These are phyloP conservation scores for Mesocricetus auratus DNA, from an alignment of 2,113 vertebrate genomes.

Conservation along the genomic window DNA sequence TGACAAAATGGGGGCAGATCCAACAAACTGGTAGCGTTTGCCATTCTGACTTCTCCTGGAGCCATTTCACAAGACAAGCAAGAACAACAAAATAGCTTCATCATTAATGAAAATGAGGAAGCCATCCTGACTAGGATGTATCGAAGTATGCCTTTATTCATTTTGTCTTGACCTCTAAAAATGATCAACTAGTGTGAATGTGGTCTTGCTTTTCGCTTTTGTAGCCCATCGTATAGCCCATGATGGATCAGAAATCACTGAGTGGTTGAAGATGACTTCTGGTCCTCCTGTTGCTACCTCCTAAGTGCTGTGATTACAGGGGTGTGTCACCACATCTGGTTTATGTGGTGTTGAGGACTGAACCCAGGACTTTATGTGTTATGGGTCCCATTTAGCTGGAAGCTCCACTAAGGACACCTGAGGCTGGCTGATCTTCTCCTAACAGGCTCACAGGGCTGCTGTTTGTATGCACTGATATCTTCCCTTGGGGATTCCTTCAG, in stretches of 20 bases:
- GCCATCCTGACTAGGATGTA: neutral
- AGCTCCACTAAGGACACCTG: fast-evolving
- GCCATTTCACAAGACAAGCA: neutral
- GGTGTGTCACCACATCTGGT: neutral
- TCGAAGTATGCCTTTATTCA: neutral
- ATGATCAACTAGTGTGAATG: neutral
- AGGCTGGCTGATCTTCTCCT: neutral
- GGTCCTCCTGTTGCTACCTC: neutral
- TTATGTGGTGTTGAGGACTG: neutral
- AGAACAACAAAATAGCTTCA: neutral
- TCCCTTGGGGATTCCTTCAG: no score
- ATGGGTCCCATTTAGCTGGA: neutral
- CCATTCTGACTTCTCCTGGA: neutral
- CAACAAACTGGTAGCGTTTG: neutral
- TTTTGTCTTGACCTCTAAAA: neutral
- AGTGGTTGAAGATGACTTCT: neutral
- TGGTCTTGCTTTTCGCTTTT: neutral
- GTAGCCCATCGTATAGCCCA: no score
- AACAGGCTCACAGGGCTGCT: neutral
- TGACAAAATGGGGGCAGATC: neutral
- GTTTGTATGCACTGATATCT: neutral
- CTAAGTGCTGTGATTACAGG: neutral
- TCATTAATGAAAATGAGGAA: neutral
- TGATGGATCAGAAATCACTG: neutral
- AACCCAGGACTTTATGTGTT: neutral